phyloP scores from a whole-genome alignment of 2,888 invertebrate genomes.

The Drosophila affinis region DNA sequence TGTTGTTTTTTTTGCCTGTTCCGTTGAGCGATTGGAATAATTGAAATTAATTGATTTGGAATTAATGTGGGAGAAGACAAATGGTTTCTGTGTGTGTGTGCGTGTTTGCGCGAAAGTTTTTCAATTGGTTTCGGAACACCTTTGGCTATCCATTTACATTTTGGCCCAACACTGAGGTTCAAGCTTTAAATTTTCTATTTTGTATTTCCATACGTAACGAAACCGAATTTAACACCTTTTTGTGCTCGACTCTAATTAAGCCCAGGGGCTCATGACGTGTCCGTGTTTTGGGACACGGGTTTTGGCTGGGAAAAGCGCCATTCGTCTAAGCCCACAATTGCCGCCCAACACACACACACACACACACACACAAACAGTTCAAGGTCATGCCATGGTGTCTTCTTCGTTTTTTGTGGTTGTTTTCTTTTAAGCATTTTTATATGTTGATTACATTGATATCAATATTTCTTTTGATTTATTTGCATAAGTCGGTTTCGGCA shows the following conservation, averaged over 20 bases:
- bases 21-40: slow-evolving; percentile 44
- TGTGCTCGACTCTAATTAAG: slow-evolving; percentile 29
- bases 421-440: slow-evolving; percentile 54
- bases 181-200: slow-evolving; percentile 21
- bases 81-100: neutral
- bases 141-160: slow-evolving; percentile 45
- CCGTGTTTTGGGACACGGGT: slow-evolving; percentile 15
- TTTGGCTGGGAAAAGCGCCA: slow-evolving; percentile 36
- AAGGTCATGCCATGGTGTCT: slow-evolving; percentile 41
- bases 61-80: slow-evolving; percentile 21
- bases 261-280: slow-evolving; percentile 6
- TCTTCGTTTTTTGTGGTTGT: neutral
- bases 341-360: slow-evolving; percentile 42
- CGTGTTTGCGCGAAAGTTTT: neutral
- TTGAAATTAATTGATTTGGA: slow-evolving; percentile 50
- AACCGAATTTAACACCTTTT: slow-evolving; percentile 59
- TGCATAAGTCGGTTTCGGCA: slow-evolving; percentile 51
- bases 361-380: slow-evolving; percentile 38
- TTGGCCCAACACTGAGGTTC: slow-evolving; percentile 20
- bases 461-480: slow-evolving; percentile 39
- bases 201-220: slow-evolving; percentile 40
- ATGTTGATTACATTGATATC: slow-evolving; percentile 46
- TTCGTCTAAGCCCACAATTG: slow-evolving; percentile 11
- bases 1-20: slow-evolving; percentile 7
- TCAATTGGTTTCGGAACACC: slow-evolving; percentile 31